Evolutionary conservation across 2,113 vertebrate species (phyloP).

Genomic region (Podocnemis expansa): DNA sequence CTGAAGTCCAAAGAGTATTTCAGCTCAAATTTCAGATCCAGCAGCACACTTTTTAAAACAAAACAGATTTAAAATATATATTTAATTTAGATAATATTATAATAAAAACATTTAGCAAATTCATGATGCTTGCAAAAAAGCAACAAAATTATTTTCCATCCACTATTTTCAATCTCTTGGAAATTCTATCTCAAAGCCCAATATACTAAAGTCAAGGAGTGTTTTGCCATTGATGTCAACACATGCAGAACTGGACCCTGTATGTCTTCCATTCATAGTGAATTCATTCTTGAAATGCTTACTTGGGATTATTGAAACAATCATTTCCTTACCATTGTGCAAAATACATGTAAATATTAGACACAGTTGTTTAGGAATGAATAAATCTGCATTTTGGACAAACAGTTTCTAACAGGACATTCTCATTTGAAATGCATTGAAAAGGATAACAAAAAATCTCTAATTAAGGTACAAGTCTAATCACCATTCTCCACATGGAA

Average conservation of each 20-base stretch:
- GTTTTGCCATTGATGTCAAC: background rate
- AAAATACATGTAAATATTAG: constrained; percentile 54
- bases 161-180: background rate
- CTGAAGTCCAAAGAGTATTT: background rate
- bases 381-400: constrained; percentile 77
- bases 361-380: constrained; percentile 67
- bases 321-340: constrained; percentile 23
- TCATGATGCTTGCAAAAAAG: background rate
- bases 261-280: background rate
- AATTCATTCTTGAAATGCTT: constrained; percentile 26
- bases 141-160: background rate
- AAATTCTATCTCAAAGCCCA: background rate
- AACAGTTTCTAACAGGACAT: constrained; percentile 73
- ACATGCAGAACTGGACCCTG: background rate
- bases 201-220: background rate
- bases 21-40: background rate
- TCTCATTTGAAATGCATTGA: constrained; percentile 85
- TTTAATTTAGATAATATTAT: background rate
- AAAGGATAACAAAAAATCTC: constrained; percentile 84
- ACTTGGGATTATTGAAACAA: constrained; percentile 28
- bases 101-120: background rate
- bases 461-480: constrained; percentile 93
- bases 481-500: constrained; percentile 87
- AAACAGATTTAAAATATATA: background rate
- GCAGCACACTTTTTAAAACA: background rate